Base-by-base conservation (phyloP, 1,140 invertebrate species). In the Drosophila serrata region DNA sequence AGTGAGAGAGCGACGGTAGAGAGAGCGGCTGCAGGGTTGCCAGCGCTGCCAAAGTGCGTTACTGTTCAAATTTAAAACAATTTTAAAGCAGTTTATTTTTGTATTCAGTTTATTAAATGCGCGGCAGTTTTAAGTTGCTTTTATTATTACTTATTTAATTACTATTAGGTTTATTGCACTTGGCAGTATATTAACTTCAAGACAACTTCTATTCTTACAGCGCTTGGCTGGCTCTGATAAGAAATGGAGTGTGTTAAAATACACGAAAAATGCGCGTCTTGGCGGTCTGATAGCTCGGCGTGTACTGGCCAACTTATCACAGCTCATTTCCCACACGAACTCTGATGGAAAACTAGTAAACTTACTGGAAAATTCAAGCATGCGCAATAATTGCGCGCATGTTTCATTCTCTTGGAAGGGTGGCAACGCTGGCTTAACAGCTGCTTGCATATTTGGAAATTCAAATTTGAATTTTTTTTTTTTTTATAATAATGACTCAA, bases 221-320 rank as follows among this genome's bases (percentile, higher is more conserved):
- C 15, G 3, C 15, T 39, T 40, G n/a, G 15, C n/a, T 59, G 9
- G 5, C 29, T 31, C 8, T 65, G 51, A 42, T 42, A 65, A 64
- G 24, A 42, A 43, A 22, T 35, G 19, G 22, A 43, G 11, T 57
- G 35, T 55, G 48, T 33, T 35, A 58, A 59, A 48, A 33, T 62
- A 8, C 39, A 13, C 27, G 17, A 24, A 59, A 62, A 59, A 40
- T 15, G 19, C 56, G 68, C 60, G 81, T 51, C 42, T 62, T 48
- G 49, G 64, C 76, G 84, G 82, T 87, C 75, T 69, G 85, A 87
- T 88, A 77, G 80, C 84, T 88, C 84, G 72, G 76, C 85, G 72
- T 80, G 53, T 88, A 87, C 84, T 87, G 85, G 51, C 80, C 48
- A 46, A 68, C 31, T 55, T 46, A 70, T 65, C 39, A 40, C 58